Base-by-base conservation (phyloP, 1,140 invertebrate genomes). In the Eciton burchellii region DNA sequence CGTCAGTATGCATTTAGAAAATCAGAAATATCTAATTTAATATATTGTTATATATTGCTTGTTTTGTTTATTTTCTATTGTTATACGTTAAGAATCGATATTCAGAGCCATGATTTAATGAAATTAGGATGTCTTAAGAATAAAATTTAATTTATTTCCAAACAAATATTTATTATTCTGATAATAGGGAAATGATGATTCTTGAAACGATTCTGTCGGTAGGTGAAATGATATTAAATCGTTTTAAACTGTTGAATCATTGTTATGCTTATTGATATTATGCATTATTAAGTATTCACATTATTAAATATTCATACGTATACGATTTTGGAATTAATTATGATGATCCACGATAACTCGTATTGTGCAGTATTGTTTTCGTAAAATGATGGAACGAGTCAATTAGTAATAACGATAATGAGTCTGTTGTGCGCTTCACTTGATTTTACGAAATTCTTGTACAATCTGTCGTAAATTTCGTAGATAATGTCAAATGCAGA, bases 11-110 rank as follows among this genome's bases (percentile, higher is more conserved):
- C n/a, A 57, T 19, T 2, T 57, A 57, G 8, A 72, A 41, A 24
- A n/a, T 57, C 4, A 11, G 35, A 43, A 57, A 72, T 35, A 35
- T 35, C 35, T 35, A 35, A 35, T 35, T 35, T 35, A 2, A 35
- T 35, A 35, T 35, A 3, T 6, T 35, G 35, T 35, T 71, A 56
- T 57, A 71, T 72, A 57, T 57, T 72, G 54, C 21, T 54, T 24
- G n/a, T n/a, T n/a, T n/a, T n/a, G n/a, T n/a, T n/a, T n/a, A n/a
- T n/a, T n/a, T n/a, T n/a, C n/a, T n/a, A 71, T 56, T 24, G 52
- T 41, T 35, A 71, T n/a, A n/a, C n/a, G 54, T 16, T 35, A 43
- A 9, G 19, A 16, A 19, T 41, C 14, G 3, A 19, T 24, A 26
- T 26, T 9, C 35, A 43, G n/a, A 35, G 24, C n/a, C 35, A 35